Conservation (phyloP, 2,888 invertebrate species). For the Tetragonula carbonaria region DNA sequence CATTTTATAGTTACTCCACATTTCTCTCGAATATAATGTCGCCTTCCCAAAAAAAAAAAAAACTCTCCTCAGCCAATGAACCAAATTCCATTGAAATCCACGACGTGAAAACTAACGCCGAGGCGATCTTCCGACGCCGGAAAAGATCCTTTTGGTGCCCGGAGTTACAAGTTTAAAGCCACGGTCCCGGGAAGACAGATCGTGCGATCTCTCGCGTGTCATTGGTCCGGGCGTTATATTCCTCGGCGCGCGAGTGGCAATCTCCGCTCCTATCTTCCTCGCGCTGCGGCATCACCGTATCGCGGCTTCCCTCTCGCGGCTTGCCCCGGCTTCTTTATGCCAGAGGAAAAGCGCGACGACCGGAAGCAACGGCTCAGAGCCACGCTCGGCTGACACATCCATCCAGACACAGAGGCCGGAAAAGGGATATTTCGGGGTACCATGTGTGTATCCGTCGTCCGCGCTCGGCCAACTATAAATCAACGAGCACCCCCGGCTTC, state of each 20-base stretch:
- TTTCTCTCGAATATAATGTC: no score
- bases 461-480: constrained; percentile 63
- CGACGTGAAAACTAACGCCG: neutral
- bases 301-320: neutral
- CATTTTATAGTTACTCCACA: no score
- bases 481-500: constrained; percentile 49
- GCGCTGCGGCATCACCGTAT: neutral
- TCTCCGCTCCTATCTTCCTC: neutral
- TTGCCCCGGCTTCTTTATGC: constrained; percentile 31
- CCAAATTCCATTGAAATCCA: neutral
- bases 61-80: neutral
- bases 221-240: constrained; percentile 34
- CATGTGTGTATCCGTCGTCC: constrained; percentile 42
- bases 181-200: constrained; percentile 22
- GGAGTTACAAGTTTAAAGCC: constrained; percentile 20
- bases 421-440: constrained; percentile 53
- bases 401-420: neutral
- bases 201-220: constrained; percentile 44
- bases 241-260: constrained; percentile 10
- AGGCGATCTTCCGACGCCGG: neutral
- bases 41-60: no score
- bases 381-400: constrained; percentile 9
- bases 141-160: neutral
- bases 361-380: constrained; percentile 58
- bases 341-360: constrained; percentile 58